phyloP scores from a whole-genome alignment of 2,888 invertebrate species.

The Agrochola litura region DNA sequence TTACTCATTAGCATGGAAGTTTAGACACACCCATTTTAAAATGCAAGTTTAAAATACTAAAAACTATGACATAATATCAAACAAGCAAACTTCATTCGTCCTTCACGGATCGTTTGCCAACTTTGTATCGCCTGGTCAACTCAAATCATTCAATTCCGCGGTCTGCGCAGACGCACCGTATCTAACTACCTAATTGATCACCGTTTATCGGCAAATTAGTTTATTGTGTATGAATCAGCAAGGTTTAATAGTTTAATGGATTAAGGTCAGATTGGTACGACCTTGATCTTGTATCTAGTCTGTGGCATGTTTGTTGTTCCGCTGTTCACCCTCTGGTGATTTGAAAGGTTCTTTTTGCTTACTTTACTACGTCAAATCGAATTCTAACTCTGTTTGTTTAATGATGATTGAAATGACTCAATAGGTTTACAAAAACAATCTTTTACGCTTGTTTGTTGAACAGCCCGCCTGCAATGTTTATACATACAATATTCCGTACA shows the following conservation, averaged over 20 bases:
- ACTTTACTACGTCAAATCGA: not conserved
- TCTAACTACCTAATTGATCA: slow-evolving; percentile 43
- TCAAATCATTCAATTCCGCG: slow-evolving; percentile 62
- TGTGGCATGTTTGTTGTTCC: slow-evolving; percentile 14
- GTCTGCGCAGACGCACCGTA: slow-evolving; percentile 43
- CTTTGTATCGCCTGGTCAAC: slow-evolving; percentile 62
- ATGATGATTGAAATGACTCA: not conserved
- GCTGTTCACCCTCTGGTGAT: slow-evolving; percentile 9
- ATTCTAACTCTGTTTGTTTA: not conserved
- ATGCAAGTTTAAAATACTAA: not conserved
- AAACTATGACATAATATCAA: slow-evolving; percentile 6
- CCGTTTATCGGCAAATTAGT: slow-evolving; percentile 66
- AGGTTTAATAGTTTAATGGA: slow-evolving; percentile 48
- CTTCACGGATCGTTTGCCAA: slow-evolving; percentile 69
- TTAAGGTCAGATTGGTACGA: slow-evolving; percentile 34
- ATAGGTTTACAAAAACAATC: not conserved
- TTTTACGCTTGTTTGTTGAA: slow-evolving; percentile 11
- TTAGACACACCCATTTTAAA: slow-evolving; percentile 2
- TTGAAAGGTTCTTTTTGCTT: slow-evolving; percentile 8
- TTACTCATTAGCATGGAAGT: not conserved
- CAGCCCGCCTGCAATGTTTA: not conserved
- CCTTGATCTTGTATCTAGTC: slow-evolving; percentile 48
- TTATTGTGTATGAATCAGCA: slow-evolving; percentile 58
- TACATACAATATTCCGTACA: not conserved
- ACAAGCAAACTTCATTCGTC: slow-evolving; percentile 38